phyloP scores from a whole-genome alignment of 2,797 vertebrate species.

The Microcaecilia unicolor region DNA sequence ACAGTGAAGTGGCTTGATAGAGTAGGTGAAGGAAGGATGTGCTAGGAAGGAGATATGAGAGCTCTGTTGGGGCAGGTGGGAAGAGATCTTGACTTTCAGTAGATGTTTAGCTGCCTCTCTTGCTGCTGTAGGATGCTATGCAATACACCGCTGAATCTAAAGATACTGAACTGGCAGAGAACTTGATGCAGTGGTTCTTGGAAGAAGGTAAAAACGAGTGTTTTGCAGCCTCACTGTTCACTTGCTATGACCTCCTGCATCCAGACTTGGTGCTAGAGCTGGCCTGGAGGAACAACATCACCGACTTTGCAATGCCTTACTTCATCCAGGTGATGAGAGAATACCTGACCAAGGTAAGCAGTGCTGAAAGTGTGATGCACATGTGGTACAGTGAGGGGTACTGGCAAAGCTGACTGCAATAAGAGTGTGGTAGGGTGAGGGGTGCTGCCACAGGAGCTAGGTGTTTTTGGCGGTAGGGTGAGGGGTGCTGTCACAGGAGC shows the following conservation, averaged over 20 bases:
- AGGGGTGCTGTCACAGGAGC: too few relatives aligned
- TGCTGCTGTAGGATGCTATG: conserved; percentile 75
- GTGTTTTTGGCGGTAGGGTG: too few relatives aligned
- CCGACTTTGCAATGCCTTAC: conserved; percentile 86
- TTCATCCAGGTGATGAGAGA: conserved; percentile 89
- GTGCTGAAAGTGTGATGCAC: background rate
- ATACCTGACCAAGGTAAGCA: conserved; percentile 77
- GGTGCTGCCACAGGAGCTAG: background rate
- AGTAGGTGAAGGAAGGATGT: too few relatives aligned
- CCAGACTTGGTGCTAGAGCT: conserved; percentile 80
- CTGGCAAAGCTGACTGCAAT: background rate
- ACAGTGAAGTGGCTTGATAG: too few relatives aligned
- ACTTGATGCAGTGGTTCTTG: conserved; percentile 82
- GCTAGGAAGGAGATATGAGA: too few relatives aligned
- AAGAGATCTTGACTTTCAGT: too few relatives aligned
- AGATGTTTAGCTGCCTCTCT: too few relatives aligned
- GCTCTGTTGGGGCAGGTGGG: too few relatives aligned
- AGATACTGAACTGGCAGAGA: conserved; percentile 72
- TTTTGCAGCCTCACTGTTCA: conserved; percentile 79
- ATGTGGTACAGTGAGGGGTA: background rate
- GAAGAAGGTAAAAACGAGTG: conserved; percentile 79
- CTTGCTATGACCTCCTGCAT: conserved; percentile 77
- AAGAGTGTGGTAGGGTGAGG: background rate
- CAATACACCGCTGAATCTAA: conserved; percentile 80
- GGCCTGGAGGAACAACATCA: conserved; percentile 78